phyloP scores from a whole-genome alignment of 37 sponge, comb jelly and placozoan species.

The Crambe crambe region DNA sequence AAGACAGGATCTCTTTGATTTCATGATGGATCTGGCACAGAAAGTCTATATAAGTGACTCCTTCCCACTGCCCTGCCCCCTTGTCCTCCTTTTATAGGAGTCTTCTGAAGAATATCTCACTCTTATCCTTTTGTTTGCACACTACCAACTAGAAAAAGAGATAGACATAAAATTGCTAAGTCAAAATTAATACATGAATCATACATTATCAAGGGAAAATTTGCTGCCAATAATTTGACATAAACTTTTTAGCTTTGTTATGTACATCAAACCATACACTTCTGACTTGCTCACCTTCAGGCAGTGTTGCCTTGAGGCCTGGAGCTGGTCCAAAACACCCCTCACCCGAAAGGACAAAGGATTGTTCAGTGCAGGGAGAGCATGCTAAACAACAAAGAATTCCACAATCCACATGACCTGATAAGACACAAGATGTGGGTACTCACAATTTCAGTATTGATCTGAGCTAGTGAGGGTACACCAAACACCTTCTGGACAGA shows the following conservation, averaged over 20 bases:
- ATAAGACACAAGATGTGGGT: too few relatives aligned
- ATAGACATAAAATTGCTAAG: background rate
- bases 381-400: conserved; percentile 13
- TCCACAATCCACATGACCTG: too few relatives aligned
- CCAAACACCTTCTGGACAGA: conserved; percentile 72
- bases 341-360: conserved; percentile 74
- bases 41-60: conserved; percentile 83
- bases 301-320: conserved; percentile 17
- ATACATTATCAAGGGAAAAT: too few relatives aligned
- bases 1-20: conserved; percentile 90
- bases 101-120: conserved; percentile 73
- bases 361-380: conserved; percentile 84
- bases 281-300: conserved; percentile 85
- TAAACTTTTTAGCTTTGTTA: too few relatives aligned
- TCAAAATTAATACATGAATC: too few relatives aligned
- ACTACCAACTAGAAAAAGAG: conserved; percentile 52
- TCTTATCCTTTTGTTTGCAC: conserved; percentile 75
- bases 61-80: conserved; percentile 80
- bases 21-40: conserved; percentile 97
- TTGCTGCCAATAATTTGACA: too few relatives aligned
- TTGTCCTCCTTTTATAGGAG: conserved; percentile 78
- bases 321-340: conserved; percentile 50
- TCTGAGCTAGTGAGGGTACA: conserved; percentile 55
- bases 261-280: too few relatives aligned
- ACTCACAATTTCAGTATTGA: conserved; percentile 61